Evolutionary conservation across 1,140 invertebrate species (phyloP), one percentile per base, ranked within the genome.

Genomic region (Drosophila carrolli): DNA sequence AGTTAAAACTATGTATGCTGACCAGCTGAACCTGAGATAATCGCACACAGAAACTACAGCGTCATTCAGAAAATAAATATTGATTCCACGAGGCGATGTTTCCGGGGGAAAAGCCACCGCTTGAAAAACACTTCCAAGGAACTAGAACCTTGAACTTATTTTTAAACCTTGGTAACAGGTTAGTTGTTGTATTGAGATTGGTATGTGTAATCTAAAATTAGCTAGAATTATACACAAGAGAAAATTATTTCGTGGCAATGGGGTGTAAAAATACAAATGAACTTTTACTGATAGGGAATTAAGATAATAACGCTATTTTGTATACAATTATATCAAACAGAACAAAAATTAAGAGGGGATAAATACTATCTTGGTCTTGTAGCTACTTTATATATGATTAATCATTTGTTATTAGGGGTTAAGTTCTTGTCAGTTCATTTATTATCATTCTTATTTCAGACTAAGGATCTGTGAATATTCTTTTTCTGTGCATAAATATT

Each of bases 11-110:
- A 16, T 66, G 44, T 11, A 70, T 70, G 67, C 65, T 57, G 37
- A 57, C 16, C 44, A 35, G 11, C 38, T 37, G n/a, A 41, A 46
- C 60, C 48, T 78, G 55, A 78, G 75, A 78, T 83, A 62, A 82
- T 59, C 62, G 46, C 54, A 55, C 11, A 40, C 37, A 40, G 27
- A 35, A 57, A 48, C 13, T 47, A 71, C 63, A 51, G 6, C 44
- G 77, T 70, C 57, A 63, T 57, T 47, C 8, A 41, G 4, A 40
- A 70, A 40, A 47, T 51, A 37, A 81, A 67, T 73, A 78, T 82
- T 82, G 29, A 63, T 40, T 58, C 2, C 47, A 53, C 60, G 60
- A 44, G 65, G 47, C 47, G 44, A 29, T 29, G 44, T 71, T 72
- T 72, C 53, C 66, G 68, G 68, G 68, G 68, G n/a, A 70, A 75